phyloP scores from a whole-genome alignment of 2,888 invertebrate species.

The Pterostichus niger region DNA sequence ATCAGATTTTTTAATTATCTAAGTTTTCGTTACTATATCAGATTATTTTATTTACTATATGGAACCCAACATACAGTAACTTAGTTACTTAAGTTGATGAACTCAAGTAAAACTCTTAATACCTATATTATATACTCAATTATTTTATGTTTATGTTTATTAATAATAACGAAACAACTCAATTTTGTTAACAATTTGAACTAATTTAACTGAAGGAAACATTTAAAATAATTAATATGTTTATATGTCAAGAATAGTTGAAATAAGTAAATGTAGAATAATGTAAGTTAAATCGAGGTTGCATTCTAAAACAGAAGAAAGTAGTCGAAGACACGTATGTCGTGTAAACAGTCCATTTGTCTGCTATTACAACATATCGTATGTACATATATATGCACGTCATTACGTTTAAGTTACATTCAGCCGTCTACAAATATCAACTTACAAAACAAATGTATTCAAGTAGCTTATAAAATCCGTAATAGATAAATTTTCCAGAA shows the following conservation, averaged over 20 bases:
- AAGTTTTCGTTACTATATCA: too few species aligned
- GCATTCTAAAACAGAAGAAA: neutral
- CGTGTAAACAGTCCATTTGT: constrained; percentile 7
- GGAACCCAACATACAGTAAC: too few species aligned
- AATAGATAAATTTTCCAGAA: constrained; percentile 52
- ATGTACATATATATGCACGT: constrained; percentile 8
- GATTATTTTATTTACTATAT: too few species aligned
- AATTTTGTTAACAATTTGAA: too few species aligned
- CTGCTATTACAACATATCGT: neutral
- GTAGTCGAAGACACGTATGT: neutral
- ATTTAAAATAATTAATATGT: neutral
- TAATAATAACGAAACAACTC: too few species aligned
- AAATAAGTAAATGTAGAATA: too few species aligned
- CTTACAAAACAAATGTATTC: constrained; percentile 17
- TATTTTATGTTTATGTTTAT: neutral
- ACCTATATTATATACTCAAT: too few species aligned
- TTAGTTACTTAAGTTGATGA: too few species aligned
- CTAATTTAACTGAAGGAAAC: neutral
- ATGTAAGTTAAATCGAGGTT: too few species aligned
- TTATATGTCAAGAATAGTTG: too few species aligned
- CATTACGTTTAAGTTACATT: neutral
- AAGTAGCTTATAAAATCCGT: constrained; percentile 51
- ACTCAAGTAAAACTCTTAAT: too few species aligned
- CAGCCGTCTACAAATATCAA: neutral
- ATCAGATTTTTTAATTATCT: too few species aligned